phyloP scores from a whole-genome alignment of 2,888 invertebrate genomes.

The Mermis nigrescens region DNA sequence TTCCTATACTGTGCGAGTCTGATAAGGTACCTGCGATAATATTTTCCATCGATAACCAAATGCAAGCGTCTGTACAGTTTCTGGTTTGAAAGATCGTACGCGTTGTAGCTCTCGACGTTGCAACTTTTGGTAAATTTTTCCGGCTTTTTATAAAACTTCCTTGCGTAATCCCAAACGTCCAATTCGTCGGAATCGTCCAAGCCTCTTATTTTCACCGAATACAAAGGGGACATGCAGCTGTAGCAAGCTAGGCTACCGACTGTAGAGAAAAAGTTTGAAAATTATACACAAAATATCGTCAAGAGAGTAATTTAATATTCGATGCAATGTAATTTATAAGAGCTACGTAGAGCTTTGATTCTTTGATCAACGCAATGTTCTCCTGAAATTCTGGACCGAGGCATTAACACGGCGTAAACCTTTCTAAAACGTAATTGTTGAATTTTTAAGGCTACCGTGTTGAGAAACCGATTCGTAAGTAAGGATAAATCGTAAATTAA shows the following conservation, averaged over 20 bases:
- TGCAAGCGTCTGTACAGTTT: not conserved
- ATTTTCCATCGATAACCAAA: not conserved
- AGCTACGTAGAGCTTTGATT: too few relatives aligned
- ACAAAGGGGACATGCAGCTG: not conserved
- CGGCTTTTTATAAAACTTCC: not conserved
- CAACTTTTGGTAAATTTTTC: conserved; percentile 1
- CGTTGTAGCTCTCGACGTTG: not conserved
- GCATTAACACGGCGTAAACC: too few relatives aligned
- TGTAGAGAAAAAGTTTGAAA: not conserved
- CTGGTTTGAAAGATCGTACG: not conserved
- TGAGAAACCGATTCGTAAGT: too few relatives aligned
- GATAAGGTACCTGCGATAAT: not conserved
- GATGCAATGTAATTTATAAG: too few relatives aligned
- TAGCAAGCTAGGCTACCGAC: not conserved
- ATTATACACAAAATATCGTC: too few relatives aligned
- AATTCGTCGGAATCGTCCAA: not conserved
- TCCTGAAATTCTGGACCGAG: too few relatives aligned
- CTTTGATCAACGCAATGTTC: too few relatives aligned
- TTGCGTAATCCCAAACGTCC: not conserved
- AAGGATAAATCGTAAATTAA: too few relatives aligned
- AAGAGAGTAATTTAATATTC: too few relatives aligned
- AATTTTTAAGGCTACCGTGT: too few relatives aligned
- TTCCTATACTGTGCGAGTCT: too few relatives aligned
- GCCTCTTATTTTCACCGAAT: not conserved
- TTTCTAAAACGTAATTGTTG: too few relatives aligned